Evolutionary conservation across 2,113 vertebrate species (phyloP).

Genomic region (Campylorhamphus procurvoides): DNA sequence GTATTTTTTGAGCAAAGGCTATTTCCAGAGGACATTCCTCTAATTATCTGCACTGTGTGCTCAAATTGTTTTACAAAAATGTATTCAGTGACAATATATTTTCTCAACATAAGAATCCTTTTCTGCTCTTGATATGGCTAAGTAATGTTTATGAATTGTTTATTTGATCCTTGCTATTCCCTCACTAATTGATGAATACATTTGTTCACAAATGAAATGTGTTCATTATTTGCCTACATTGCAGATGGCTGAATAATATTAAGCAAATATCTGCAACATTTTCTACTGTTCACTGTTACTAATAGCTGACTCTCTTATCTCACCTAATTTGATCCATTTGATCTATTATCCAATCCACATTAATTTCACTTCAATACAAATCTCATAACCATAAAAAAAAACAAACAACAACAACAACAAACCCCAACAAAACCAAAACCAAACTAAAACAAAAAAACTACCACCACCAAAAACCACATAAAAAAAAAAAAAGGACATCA

Average conservation of each 20-base stretch:
- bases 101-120: not conserved
- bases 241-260: not conserved
- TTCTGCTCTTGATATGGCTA: not conserved
- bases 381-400: not conserved
- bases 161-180: not conserved
- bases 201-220: constrained; percentile 16
- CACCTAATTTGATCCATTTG: not conserved
- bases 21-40: not conserved
- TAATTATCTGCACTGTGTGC: not conserved
- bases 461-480: too few relatives aligned
- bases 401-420: not conserved
- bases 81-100: not conserved
- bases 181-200: not conserved
- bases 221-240: not conserved
- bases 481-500: not conserved
- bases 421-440: too few relatives aligned
- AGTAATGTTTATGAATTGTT: not conserved
- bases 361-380: not conserved
- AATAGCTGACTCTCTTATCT: not conserved
- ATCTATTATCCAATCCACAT: not conserved
- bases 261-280: not conserved
- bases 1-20: not conserved
- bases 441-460: too few relatives aligned
- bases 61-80: not conserved
- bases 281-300: not conserved